Conservation (phyloP, 2,113 vertebrate genomes). For the Phrynocephalus versicolor region DNA sequence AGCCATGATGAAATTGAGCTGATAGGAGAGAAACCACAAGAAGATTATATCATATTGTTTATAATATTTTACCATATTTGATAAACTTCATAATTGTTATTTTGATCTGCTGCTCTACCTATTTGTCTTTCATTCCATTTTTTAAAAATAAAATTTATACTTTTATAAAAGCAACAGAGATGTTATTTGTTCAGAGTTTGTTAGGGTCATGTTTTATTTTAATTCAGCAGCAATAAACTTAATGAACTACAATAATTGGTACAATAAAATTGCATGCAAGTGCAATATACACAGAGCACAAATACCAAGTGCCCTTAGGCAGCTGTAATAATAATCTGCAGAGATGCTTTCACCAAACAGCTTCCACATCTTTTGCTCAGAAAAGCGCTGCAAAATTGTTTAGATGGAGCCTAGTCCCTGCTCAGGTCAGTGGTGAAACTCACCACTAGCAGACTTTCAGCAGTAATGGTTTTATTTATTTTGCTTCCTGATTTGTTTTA, state of each 20-base stretch:
- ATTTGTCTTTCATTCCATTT: background rate
- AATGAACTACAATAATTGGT: slow-evolving; percentile 66
- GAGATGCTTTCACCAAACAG: slow-evolving; percentile 25
- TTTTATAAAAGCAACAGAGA: slow-evolving; percentile 50
- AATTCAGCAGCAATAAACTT: slow-evolving; percentile 62
- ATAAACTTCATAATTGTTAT: background rate
- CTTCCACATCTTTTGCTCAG: slow-evolving; percentile 19
- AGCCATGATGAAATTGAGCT: no score
- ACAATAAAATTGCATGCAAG: slow-evolving; percentile 52
- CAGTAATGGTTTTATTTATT: slow-evolving; percentile 26
- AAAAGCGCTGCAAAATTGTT: slow-evolving; percentile 11
- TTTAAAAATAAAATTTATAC: background rate
- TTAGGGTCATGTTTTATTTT: slow-evolving; percentile 66
- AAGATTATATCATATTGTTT: background rate
- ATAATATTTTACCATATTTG: background rate
- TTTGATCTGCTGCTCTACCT: background rate
- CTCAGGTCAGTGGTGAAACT: slow-evolving; percentile 7
- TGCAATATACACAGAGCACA: slow-evolving; percentile 19
- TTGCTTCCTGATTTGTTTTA: slow-evolving; percentile 31
- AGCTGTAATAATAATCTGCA: slow-evolving; percentile 31
- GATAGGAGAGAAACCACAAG: no score
- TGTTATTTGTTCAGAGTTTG: slow-evolving; percentile 64
- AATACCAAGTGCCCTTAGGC: slow-evolving; percentile 44
- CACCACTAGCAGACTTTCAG: slow-evolving; percentile 12
- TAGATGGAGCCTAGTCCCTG: background rate